Evolutionary conservation across 2,888 invertebrate genomes (phyloP).

Genomic region (Dicranocentrus wangi): DNA sequence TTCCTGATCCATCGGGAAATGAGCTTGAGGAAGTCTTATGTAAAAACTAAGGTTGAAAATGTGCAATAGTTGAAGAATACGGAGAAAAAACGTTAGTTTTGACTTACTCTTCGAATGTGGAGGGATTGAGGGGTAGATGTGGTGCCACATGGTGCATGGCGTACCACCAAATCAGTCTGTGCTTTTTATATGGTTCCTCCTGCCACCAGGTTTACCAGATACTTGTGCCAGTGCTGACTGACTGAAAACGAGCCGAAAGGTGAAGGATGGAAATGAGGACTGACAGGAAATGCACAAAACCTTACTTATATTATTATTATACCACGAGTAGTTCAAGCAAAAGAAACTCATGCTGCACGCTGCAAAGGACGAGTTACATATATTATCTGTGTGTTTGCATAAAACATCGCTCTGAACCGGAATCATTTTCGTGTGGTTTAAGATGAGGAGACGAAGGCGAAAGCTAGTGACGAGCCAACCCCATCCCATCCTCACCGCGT

Average conservation of each 20-base stretch:
- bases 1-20: constrained; percentile 60
- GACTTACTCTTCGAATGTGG: background rate
- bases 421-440: background rate
- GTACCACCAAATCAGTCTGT: constrained; percentile 28
- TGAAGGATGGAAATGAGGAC: constrained; percentile 57
- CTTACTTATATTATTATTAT: background rate
- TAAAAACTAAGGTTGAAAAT: constrained; percentile 17
- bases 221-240: constrained; percentile 33
- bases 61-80: background rate
- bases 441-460: background rate
- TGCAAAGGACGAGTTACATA: too few relatives aligned
- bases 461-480: too few relatives aligned
- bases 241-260: constrained; percentile 42
- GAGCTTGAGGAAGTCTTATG: constrained; percentile 52
- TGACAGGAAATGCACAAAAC: constrained; percentile 58
- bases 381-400: too few relatives aligned
- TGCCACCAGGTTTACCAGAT: constrained; percentile 3
- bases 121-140: background rate
- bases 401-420: background rate
- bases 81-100: background rate
- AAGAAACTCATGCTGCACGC: too few relatives aligned
- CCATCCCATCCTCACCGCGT: background rate
- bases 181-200: constrained; percentile 19
- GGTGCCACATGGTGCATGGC: constrained; percentile 30
- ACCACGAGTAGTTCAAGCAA: background rate